Percentiles rank a stretch among this genome's conserved stretches.
phyloP scores from a whole-genome alignment of 1,140 invertebrate genomes.

The Pogonognathellus flavescens region DNA sequence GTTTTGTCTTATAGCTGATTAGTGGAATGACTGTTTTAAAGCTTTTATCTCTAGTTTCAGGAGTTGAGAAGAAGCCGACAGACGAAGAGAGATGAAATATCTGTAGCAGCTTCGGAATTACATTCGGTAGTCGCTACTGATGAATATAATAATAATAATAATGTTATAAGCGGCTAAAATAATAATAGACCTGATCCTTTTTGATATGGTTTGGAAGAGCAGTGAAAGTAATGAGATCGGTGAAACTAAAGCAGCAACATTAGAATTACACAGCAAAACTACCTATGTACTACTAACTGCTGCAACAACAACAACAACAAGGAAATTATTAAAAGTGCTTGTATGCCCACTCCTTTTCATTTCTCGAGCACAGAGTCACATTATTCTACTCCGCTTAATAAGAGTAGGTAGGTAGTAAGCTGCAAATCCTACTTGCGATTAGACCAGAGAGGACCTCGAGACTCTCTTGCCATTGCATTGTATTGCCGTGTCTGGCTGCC shows the following conservation, averaged over 20 bases:
- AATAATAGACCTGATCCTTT: slow-evolving; percentile 9
- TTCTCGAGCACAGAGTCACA: not conserved
- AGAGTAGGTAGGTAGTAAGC: no score
- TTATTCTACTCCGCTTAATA: no score
- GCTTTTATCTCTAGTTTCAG: not conserved
- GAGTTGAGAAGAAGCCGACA: not conserved
- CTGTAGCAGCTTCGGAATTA: no score
- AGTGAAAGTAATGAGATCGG: slow-evolving; percentile 20
- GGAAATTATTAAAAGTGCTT: slow-evolving; percentile 20
- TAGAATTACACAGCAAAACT: not conserved
- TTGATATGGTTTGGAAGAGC: not conserved
- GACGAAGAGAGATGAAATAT: not conserved
- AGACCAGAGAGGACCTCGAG: no score
- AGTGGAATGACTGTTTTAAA: slow-evolving; percentile 18
- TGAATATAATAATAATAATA: no score
- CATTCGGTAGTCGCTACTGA: no score
- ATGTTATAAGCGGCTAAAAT: slow-evolving; percentile 16
- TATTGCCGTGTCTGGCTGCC: not conserved
- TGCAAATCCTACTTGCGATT: no score
- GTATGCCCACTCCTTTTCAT: not conserved
- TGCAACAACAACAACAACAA: no score
- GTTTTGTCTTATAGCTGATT: slow-evolving; percentile 6
- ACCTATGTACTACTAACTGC: no score
- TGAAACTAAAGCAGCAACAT: not conserved
- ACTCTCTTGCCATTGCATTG: no score